A percentile compares a stretch with the other conserved stretches of the same genome.
phyloP scores from a whole-genome alignment of 1,140 invertebrate species.

The Notospermus geniculatus region DNA sequence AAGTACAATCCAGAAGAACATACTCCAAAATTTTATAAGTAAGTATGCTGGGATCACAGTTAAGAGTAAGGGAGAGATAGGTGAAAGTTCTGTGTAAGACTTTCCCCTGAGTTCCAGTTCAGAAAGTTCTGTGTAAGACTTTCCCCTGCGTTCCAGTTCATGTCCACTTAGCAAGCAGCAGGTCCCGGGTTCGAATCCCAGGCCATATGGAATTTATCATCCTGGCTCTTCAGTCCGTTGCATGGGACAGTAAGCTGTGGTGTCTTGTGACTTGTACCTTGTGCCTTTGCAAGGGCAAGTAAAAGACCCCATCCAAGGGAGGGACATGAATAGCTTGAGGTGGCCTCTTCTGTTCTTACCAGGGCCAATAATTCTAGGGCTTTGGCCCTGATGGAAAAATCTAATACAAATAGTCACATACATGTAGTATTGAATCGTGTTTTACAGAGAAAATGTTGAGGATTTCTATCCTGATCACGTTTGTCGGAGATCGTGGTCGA shows the following conservation, averaged over 20 bases:
- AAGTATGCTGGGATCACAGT: too few relatives aligned
- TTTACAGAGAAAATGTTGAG: conserved; percentile 6
- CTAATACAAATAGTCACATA: background rate
- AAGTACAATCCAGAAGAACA: background rate
- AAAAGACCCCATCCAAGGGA: too few relatives aligned
- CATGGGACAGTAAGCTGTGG: too few relatives aligned
- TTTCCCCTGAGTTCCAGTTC: background rate
- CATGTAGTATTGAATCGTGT: background rate
- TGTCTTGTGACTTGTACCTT: too few relatives aligned
- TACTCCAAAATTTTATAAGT: conserved; percentile 4
- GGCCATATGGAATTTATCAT: too few relatives aligned
- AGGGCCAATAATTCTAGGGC: background rate
- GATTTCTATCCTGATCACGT: conserved; percentile 6
- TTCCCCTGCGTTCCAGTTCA: background rate
- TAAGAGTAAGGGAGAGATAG: too few relatives aligned
- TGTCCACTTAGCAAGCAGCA: too few relatives aligned
- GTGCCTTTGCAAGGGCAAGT: too few relatives aligned
- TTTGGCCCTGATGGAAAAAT: background rate
- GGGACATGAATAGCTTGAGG: too few relatives aligned
- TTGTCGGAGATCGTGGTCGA: background rate
- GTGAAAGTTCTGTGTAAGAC: background rate
- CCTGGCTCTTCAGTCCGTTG: too few relatives aligned
- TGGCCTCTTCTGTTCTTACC: too few relatives aligned
- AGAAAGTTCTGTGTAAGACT: background rate
- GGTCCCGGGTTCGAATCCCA: too few relatives aligned